Evolutionary conservation across 2,797 vertebrate genomes (phyloP).

Genomic region (Phrynocephalus forsythii): DNA sequence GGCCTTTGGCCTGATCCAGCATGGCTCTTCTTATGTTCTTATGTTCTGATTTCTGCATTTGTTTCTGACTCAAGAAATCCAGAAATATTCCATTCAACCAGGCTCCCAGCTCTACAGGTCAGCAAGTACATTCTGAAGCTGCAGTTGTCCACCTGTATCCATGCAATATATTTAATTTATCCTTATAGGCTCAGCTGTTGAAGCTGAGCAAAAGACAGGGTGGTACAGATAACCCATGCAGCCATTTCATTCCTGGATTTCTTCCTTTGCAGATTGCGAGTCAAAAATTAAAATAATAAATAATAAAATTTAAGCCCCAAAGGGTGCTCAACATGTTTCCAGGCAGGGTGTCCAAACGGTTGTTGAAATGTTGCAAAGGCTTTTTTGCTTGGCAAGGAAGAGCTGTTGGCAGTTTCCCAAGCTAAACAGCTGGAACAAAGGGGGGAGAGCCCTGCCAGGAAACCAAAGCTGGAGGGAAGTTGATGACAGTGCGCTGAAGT

Average conservation of each 20-base stretch:
- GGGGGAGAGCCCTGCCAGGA: not conserved
- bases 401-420: not conserved
- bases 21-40: too few species aligned
- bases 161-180: not conserved
- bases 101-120: not conserved
- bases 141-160: slow-evolving; percentile 10
- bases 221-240: too few species aligned
- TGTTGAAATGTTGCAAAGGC: not conserved
- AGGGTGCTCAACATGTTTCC: too few species aligned
- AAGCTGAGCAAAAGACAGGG: too few species aligned
- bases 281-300: too few species aligned
- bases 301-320: too few species aligned
- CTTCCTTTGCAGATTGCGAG: too few species aligned
- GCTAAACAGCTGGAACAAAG: slow-evolving; percentile 11
- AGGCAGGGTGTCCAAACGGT: too few species aligned
- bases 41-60: not conserved
- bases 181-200: too few species aligned
- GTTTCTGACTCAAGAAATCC: slow-evolving; percentile 15
- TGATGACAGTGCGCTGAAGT: not conserved
- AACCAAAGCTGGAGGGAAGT: not conserved
- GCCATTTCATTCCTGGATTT: too few species aligned
- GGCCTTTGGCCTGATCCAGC: too few species aligned
- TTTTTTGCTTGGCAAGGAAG: not conserved
- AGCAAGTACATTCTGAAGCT: not conserved
- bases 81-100: not conserved